Base-by-base conservation (phyloP, 2,888 invertebrate species). In the Taphrorychus bicolor region DNA sequence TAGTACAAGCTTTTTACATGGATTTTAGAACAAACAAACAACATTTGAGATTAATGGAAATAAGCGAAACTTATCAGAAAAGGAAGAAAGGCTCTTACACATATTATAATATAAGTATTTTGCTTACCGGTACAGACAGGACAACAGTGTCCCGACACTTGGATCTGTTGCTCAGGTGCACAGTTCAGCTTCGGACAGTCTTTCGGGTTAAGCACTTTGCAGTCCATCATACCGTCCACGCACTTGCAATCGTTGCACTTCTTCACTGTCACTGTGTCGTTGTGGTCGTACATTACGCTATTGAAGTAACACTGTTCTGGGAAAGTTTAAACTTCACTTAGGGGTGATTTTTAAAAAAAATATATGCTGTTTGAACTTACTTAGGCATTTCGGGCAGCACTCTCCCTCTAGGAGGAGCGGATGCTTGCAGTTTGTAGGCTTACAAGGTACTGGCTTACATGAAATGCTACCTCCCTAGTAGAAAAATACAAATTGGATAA, bases 141-240 rank as follows among this genome's bases (percentile, higher is more conserved):
- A 86, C 95, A 95, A 84, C 95, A 95, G 82, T 93, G 91, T 67
- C 91, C 94, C 56, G 91, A 90, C 70, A 93, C 91, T 75, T 89
- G 89, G 81, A 94, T 90, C 83, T 93, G 92, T 79, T 92, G 88
- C 71, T 87, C 86, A 57, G 86, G 85, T 71, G 92, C 90, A 59
- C 89, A 87, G 74, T 94, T 86, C 75, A 87, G 85, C 54, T 94
- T 93, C 83, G 95, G 95, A 74, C 87, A 87, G 65, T 86, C 87
- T 76, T 89, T 88, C 24, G 91, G 91, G 81, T 92, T 89, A 69
- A 89, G 87, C 75, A 87, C 87, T 72, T 86, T 85, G 83, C 94
- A 95, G 77, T 88, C 87, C 89, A 94, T 92, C 76, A 86, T 88
- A 56, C 94, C 94, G 81, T 94, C 91, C 78, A 87, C 86, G 82